Base-by-base conservation (phyloP, 2,888 invertebrate genomes). In the Brachylomia viminalis region DNA sequence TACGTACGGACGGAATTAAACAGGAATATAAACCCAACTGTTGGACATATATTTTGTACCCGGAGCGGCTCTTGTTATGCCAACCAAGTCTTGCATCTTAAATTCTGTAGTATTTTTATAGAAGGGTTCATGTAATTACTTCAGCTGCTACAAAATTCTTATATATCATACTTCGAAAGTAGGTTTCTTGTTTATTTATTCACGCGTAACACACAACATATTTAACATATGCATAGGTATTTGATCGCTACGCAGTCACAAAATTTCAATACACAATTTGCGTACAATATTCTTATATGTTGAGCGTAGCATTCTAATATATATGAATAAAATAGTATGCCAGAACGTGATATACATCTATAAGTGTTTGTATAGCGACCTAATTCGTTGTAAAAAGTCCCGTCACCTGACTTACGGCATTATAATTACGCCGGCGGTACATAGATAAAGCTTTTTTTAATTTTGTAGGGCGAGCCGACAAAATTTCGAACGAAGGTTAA, bases 341-440 rank as follows among this genome's bases (percentile, higher is more conserved):
- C 77, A 79, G 78, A 82, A 83, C 69, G 77, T 75, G 90, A 91
- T 90, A 91, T 83, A 83, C 84, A 91, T 91, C 90, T 89, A 84
- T 82, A 85, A 85, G 83, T 87, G 87, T 89, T 88, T 88, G 85
- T 90, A 88, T 84, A 83, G 83, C 86, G 88, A 80, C 88, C 89
- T 90, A 90, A 93, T 93, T 92, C 87, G 85, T 87, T 87, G 89
- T 89, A 87, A 89, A 92, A 92, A 88, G 88, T 89, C 86, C 81
- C 91, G 91, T 93, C 93, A 94, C 92, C 91, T 92, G 92, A 92
- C 92, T 92, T 92, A 93, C 91, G 92, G 93, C 90, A 92, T 92
- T 93, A 94, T 94, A 94, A 95, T 95, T 93, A 95, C 88, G 88
- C 90, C 85, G 90, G 91, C 89, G 88, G 89, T 89, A 87, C 81